Evolutionary conservation across 2,888 invertebrate species (phyloP).

Genomic region (Galerucella nymphaeae): DNA sequence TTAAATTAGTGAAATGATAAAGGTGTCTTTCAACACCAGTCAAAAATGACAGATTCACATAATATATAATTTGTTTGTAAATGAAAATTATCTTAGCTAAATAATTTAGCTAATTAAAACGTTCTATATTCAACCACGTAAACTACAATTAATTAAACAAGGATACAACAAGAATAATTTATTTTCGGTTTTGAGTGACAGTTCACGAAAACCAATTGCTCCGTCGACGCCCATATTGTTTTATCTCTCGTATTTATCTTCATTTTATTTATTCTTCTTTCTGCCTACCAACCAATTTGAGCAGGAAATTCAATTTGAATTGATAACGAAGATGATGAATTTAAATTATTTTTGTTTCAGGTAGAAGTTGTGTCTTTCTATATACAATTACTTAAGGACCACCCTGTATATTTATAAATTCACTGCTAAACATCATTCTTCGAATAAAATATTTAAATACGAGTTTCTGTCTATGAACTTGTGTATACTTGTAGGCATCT

Average conservation of each 20-base stretch:
- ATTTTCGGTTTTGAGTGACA: conserved; percentile 45
- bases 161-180: conserved; percentile 38
- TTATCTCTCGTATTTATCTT: conserved; percentile 42
- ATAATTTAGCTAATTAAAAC: background rate
- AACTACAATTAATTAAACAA: conserved; percentile 12
- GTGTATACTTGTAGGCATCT: background rate
- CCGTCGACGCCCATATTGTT: conserved; percentile 52
- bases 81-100: background rate
- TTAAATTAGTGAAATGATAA: background rate
- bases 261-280: conserved; percentile 39
- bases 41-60: no score
- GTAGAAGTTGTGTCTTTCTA: no score
- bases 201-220: conserved; percentile 51
- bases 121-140: background rate
- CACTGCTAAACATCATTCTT: conserved; percentile 1
- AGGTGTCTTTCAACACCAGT: no score
- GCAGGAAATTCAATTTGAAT: conserved; percentile 37
- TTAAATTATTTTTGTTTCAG: background rate
- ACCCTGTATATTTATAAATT: background rate
- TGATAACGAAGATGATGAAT: conserved; percentile 20
- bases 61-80: background rate
- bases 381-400: no score
- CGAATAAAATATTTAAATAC: conserved; percentile 9
- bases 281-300: conserved; percentile 8
- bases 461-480: conserved; percentile 10